phyloP scores from a whole-genome alignment of 2,888 invertebrate genomes.

The Adelphocoris suturalis region DNA sequence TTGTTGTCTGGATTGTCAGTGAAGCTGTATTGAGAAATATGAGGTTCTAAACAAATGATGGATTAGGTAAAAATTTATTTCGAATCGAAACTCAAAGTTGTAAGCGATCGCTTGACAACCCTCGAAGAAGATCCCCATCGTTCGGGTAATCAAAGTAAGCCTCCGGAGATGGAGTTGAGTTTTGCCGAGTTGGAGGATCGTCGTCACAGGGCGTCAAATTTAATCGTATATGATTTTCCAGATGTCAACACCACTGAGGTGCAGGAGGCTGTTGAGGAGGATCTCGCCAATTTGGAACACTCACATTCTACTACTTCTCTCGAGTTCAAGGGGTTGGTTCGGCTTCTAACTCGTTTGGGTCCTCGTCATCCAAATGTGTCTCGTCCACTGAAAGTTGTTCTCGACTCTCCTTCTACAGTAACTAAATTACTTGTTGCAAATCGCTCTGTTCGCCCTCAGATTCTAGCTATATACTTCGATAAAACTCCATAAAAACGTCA shows the following conservation, averaged over 20 bases:
- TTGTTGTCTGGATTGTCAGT: background rate
- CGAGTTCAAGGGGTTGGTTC: background rate
- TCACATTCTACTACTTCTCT: background rate
- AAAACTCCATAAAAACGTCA: background rate
- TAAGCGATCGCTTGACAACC: background rate
- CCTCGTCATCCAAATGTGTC: background rate
- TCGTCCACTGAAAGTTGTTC: background rate
- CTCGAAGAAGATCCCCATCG: background rate
- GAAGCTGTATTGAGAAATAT: constrained; percentile 24
- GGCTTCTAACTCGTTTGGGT: background rate
- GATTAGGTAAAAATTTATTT: background rate
- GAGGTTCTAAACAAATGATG: background rate
- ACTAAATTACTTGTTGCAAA: background rate
- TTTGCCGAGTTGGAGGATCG: constrained; percentile 46
- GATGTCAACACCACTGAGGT: background rate
- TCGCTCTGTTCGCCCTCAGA: constrained; percentile 16
- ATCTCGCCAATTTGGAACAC: background rate
- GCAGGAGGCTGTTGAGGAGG: background rate
- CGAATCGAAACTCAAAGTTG: background rate
- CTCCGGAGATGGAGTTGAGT: background rate
- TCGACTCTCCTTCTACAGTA: constrained; percentile 6
- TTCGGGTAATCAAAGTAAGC: background rate
- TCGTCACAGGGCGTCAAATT: background rate
- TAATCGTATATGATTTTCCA: constrained; percentile 34
- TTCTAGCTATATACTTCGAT: background rate